Evolutionary conservation across 2,797 vertebrate genomes (phyloP), one percentile per base, ranked within the genome.

Genomic region (Bucorvus abyssinicus): DNA sequence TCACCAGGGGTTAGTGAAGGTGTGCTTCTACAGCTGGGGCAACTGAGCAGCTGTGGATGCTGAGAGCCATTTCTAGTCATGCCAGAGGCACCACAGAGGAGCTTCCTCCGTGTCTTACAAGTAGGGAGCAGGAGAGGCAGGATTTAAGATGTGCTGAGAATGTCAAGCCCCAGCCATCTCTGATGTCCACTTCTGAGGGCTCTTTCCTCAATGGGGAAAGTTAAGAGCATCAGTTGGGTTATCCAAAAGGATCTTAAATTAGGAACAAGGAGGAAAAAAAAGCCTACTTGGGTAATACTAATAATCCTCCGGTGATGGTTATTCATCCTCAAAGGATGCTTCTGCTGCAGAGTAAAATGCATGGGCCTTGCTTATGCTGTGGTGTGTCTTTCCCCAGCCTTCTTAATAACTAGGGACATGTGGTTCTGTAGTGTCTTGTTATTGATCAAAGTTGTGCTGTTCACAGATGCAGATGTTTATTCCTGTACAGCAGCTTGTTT

Each of bases 91-190:
- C 21, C 13, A 14, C 4, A 2, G n/a, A 27, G 18, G 29, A 52
- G 24, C 24, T 82, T 2, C 38, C 8, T 36, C 16, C 1, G 1
- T 19, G 29, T 71, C 24, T 0, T 40, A 40, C 38, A 2, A n/a
- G 30, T 16, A 29, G 68, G 30, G 40, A 57, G 29, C 9, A 21
- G 32, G n/a, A 65, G 59, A 65, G 53, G 3, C 38, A 12, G 26
- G 5, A 12, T 30, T 32, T 47, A 19, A 44, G 47, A 12, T 2
- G 4, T 36, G 40, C 13, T 53, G 22, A 20, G 32, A 52, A 40
- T 12, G 20, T 26, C 21, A n/a, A 52, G 32, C 11, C 12, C n/a
- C 36, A 40, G 52, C 24, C 57, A 29, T 10, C 30, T 26, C 29
- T 11, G 7, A 15, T 47, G 14, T 53, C 53, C 26, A 4, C 10